Evolutionary conservation across 2,888 invertebrate species (phyloP), one percentile per base, ranked within the genome.

Genomic region (Quadriops clusia): DNA sequence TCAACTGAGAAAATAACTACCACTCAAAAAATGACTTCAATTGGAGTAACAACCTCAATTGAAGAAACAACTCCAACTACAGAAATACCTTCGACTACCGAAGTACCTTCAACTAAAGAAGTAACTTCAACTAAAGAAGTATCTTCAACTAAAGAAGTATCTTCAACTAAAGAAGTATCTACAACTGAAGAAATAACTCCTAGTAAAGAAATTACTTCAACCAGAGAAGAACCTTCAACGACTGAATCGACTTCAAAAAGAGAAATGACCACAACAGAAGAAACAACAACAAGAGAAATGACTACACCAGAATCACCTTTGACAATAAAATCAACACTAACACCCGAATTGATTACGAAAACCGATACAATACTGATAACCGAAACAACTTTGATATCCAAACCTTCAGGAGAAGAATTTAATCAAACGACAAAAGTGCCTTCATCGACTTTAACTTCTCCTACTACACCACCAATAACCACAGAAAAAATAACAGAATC

Each of bases 271-370:
- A 18, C 33, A 7, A 33, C 41, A 3, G 36, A 35, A 23, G 32
- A 34, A 20, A 24, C 30, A 28, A 40, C 32, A 11, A 33, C 32
- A 23, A 10, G 16, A 21, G 27, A 24, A 26, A n/a, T 16, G 16
- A 30, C 34, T 26, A 15, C n/a, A n/a, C n/a, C n/a, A n/a, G n/a
- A n/a, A n/a, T n/a, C n/a, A n/a, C n/a, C n/a, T n/a, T n/a, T n/a
- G n/a, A n/a, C n/a, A 26, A 17, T 26, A 26, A 15, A 26, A 14
- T 12, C 13, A 14, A 36, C 28, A 14, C 31, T 35, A 24, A 36
- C 40, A 9, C 36, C 32, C 7, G 34, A 30, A 34, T 17, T 30
- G 12, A 33, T 39, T 17, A 41, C 38, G 15, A 32, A 32, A 13
- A 37, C 40, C 27, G 5, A 8, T 8, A 13, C 7, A 28, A 31